Percentiles rank a stretch among this genome's conserved stretches.
Evolutionary conservation across 2,797 vertebrate genomes (phyloP).

Genomic region (Phyllotis vaccarum): DNA sequence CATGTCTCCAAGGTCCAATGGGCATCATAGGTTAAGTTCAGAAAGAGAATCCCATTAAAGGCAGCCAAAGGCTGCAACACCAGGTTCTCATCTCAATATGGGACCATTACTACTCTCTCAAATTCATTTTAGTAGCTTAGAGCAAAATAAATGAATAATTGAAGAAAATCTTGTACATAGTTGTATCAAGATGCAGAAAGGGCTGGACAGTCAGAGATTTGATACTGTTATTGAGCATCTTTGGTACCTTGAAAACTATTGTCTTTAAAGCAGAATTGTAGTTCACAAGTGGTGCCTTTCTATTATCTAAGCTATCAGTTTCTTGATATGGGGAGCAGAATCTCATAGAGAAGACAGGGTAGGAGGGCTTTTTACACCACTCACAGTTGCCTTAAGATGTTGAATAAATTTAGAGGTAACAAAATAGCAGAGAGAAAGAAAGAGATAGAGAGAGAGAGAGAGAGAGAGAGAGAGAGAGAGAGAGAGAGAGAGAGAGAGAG

Average conservation of each 20-base stretch:
- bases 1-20: background rate
- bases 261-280: slow-evolving; percentile 10
- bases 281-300: slow-evolving; percentile 77
- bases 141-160: slow-evolving; percentile 58
- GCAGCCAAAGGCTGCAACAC: background rate
- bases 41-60: background rate
- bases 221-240: background rate
- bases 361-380: background rate
- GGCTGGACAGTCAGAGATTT: slow-evolving; percentile 10
- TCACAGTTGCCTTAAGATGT: background rate
- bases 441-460: too few relatives aligned
- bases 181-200: slow-evolving; percentile 3
- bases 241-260: slow-evolving; percentile 54
- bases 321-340: background rate
- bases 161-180: slow-evolving; percentile 41
- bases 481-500: too few relatives aligned
- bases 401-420: slow-evolving; percentile 63
- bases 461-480: too few relatives aligned
- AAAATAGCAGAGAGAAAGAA: slow-evolving; percentile 55
- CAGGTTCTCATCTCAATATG: background rate
- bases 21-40: background rate
- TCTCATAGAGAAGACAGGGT: background rate
- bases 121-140: slow-evolving; percentile 27
- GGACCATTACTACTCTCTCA: background rate
- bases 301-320: slow-evolving; percentile 47